Conservation (phyloP, 92 coral and sea anemone species). For the Metridium senile region DNA sequence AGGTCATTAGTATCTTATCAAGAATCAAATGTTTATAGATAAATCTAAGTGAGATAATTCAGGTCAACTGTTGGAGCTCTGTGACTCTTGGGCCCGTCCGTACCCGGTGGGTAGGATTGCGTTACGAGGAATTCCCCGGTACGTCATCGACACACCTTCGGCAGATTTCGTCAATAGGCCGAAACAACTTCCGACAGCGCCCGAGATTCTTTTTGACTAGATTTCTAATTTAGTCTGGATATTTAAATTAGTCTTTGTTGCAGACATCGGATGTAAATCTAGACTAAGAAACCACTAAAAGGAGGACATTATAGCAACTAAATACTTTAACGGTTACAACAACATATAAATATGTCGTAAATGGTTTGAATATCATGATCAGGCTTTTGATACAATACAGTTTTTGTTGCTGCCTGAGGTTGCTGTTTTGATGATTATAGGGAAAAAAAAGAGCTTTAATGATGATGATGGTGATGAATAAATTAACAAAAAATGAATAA, state of each 20-base stretch:
- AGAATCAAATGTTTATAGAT: too few species aligned
- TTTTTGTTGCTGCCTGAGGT: not conserved
- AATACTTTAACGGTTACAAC: not conserved
- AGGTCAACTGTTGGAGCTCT: too few species aligned
- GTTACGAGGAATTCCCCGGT: conserved; percentile 34
- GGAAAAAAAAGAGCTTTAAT: too few species aligned
- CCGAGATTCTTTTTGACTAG: conserved; percentile 1
- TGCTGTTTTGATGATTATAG: not conserved
- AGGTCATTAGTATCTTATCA: too few species aligned
- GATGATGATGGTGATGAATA: too few species aligned
- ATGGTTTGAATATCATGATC: not conserved
- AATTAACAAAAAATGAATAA: not conserved
- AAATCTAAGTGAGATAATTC: too few species aligned
- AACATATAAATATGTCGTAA: not conserved
- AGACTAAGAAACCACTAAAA: not conserved
- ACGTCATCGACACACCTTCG: conserved; percentile 39
- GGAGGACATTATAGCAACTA: not conserved
- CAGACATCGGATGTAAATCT: not conserved
- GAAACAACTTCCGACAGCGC: conserved; percentile 31
- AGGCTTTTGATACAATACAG: not conserved
- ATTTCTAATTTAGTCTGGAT: not conserved
- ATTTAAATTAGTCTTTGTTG: not conserved
- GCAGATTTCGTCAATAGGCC: conserved; percentile 16
- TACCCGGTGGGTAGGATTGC: not conserved
- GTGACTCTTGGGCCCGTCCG: not conserved